These are phyloP conservation scores for Drosophila ercepeae DNA, from an alignment of 1,140 invertebrate species.

Conservation along the genomic window DNA sequence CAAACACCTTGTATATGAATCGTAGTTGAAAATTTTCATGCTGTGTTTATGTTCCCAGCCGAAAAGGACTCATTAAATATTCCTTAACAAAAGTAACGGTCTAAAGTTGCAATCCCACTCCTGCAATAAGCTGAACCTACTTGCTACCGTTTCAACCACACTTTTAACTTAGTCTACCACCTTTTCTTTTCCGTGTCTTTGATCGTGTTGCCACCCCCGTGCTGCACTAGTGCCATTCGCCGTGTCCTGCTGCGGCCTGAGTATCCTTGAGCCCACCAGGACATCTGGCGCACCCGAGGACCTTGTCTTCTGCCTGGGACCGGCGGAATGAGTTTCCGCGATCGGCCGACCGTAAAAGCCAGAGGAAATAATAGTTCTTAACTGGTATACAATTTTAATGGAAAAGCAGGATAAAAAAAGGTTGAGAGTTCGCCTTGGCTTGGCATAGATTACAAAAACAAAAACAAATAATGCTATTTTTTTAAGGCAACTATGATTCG, in stretches of 20 bases:
- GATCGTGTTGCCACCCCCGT: conserved; percentile 44
- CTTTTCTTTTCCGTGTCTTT: conserved; percentile 12
- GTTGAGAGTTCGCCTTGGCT: background rate
- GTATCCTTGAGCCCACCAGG: conserved; percentile 21
- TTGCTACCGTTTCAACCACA: conserved; percentile 28
- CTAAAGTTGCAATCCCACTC: conserved; percentile 4
- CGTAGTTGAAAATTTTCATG: conserved; percentile 22
- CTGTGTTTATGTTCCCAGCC: background rate
- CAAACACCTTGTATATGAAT: too few species aligned
- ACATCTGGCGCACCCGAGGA: conserved; percentile 44
- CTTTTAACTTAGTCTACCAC: conserved; percentile 18
- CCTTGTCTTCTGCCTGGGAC: conserved; percentile 41
- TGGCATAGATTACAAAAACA: conserved; percentile 46
- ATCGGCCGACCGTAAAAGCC: conserved; percentile 53
- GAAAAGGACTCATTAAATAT: conserved; percentile 26
- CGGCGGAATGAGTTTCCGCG: conserved; percentile 32
- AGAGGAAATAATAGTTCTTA: background rate
- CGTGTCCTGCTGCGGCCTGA: background rate
- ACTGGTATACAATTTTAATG: conserved; percentile 44
- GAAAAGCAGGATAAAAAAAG: conserved; percentile 14
- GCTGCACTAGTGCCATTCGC: conserved; percentile 16
- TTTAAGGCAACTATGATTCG: conserved; percentile 23
- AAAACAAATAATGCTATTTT: conserved; percentile 8
- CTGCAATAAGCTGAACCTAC: background rate
- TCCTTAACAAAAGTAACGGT: conserved; percentile 37